Percentiles rank a stretch among this genome's conserved stretches.
These are phyloP conservation scores for Megastigmus dorsalis DNA, from an alignment of 2,888 invertebrate species.

Conservation along the genomic window DNA sequence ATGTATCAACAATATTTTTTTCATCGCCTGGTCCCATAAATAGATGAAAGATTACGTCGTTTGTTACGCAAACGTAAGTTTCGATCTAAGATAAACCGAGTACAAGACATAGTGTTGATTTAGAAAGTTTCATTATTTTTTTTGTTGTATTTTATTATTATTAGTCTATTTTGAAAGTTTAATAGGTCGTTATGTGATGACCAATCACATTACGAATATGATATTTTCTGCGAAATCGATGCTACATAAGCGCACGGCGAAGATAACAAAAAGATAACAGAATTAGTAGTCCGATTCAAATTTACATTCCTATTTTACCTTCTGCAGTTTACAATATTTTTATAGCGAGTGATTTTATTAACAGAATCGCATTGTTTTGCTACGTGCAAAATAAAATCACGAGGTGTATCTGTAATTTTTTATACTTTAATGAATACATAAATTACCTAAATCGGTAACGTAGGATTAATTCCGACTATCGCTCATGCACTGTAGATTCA, in stretches of 20 bases:
- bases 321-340: neutral
- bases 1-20: constrained; percentile 24
- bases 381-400: neutral
- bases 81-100: constrained; percentile 36
- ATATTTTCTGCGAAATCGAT: constrained; percentile 34
- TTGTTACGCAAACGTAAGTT: constrained; percentile 33
- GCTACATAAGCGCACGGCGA: too few relatives aligned
- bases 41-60: constrained; percentile 30
- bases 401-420: too few relatives aligned
- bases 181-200: constrained; percentile 34
- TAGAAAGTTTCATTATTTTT: constrained; percentile 46
- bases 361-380: neutral
- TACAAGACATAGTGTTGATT: too few relatives aligned
- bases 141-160: constrained; percentile 32
- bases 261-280: constrained; percentile 12
- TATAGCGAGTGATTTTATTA: neutral
- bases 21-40: constrained; percentile 8
- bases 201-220: constrained; percentile 29
- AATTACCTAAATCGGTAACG: too few relatives aligned
- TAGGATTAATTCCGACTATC: too few relatives aligned
- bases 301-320: neutral
- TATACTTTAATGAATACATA: too few relatives aligned
- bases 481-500: too few relatives aligned
- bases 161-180: constrained; percentile 44
- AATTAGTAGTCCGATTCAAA: constrained; percentile 13